These are phyloP conservation scores for Acyrthosiphon pisum DNA, from an alignment of 1,140 invertebrate genomes.

Conservation along the genomic window DNA sequence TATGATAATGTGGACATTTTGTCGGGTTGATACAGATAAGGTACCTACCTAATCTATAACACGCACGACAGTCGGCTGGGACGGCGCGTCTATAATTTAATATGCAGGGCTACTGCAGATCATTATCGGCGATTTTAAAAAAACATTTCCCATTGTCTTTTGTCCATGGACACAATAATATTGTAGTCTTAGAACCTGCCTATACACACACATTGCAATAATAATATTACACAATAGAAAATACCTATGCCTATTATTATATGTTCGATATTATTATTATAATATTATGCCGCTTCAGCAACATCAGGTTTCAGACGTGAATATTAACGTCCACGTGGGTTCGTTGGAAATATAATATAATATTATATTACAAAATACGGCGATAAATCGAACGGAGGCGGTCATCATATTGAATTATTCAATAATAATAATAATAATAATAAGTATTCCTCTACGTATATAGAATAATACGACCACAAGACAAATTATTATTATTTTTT, in stretches of 20 bases:
- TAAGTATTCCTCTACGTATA: background rate
- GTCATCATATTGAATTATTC: background rate
- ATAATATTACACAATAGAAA: background rate
- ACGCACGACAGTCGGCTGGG: background rate
- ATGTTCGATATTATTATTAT: no score
- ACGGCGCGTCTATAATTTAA: background rate
- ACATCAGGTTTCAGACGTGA: no score
- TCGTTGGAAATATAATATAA: background rate
- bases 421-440: background rate
- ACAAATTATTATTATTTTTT: background rate
- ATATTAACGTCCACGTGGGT: no score
- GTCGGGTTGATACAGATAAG: background rate
- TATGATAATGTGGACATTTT: background rate
- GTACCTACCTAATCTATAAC: background rate
- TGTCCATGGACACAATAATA: background rate
- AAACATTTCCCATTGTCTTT: background rate
- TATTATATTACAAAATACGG: background rate
- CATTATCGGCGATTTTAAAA: background rate
- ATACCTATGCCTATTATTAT: background rate
- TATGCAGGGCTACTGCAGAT: background rate
- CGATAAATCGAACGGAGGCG: no score
- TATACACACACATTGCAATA: background rate
- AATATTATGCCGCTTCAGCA: no score
- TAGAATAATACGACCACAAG: no score
- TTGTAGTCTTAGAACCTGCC: no score